phyloP scores from a whole-genome alignment of 2,888 invertebrate species.

The Chorisops tibialis region DNA sequence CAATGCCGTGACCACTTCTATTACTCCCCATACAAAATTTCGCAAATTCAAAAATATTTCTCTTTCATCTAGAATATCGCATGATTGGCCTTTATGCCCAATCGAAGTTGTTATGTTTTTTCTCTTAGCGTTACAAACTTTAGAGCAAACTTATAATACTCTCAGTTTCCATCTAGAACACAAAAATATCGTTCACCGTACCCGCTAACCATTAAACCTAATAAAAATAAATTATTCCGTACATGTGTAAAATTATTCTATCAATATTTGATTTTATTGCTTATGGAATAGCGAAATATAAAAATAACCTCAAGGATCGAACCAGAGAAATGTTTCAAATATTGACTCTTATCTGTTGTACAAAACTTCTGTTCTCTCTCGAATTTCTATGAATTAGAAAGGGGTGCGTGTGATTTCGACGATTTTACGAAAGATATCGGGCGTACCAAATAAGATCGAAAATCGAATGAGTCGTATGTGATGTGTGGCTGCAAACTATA shows the following conservation, averaged over 20 bases:
- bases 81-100: too few relatives aligned
- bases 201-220: too few relatives aligned
- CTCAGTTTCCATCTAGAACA: too few relatives aligned
- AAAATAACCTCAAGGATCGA: constrained; percentile 10
- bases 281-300: constrained; percentile 39
- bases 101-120: too few relatives aligned
- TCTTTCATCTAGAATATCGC: too few relatives aligned
- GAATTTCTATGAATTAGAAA: neutral
- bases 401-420: neutral
- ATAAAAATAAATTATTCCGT: neutral
- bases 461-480: constrained; percentile 4
- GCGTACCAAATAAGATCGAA: neutral
- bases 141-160: too few relatives aligned
- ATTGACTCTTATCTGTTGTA: neutral
- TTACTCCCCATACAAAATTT: too few relatives aligned
- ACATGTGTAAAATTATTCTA: constrained; percentile 31
- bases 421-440: neutral
- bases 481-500: constrained; percentile 4
- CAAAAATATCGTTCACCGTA: too few relatives aligned
- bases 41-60: too few relatives aligned
- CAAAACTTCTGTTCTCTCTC: neutral
- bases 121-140: too few relatives aligned
- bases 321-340: neutral
- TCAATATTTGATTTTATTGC: constrained; percentile 43
- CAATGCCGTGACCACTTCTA: too few relatives aligned